Conservation (phyloP, 2,113 vertebrate genomes). For the Zingel zingel region DNA sequence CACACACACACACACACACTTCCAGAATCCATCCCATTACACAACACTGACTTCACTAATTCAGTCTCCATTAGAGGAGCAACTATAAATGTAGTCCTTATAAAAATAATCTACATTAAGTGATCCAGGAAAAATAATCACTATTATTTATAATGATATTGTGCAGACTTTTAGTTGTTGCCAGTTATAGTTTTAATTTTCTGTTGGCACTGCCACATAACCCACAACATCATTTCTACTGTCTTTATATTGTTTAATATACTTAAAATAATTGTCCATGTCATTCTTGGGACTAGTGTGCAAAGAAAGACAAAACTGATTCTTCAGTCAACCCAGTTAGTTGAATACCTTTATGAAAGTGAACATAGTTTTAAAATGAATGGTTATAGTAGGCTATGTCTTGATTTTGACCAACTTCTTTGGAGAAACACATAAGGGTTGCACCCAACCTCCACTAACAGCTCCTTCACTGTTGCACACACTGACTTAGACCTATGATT, state of each 20-base stretch:
- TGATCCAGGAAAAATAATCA: background rate
- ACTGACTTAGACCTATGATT: background rate
- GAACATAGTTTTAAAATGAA: background rate
- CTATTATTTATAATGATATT: background rate
- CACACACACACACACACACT: too few species aligned
- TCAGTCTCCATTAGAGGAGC: background rate
- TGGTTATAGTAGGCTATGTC: background rate
- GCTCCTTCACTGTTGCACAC: background rate
- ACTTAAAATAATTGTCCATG: background rate
- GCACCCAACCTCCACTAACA: background rate
- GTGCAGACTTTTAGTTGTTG: background rate
- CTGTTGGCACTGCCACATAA: background rate
- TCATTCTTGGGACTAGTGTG: background rate
- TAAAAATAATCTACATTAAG: background rate
- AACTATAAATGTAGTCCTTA: background rate
- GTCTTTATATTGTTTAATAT: background rate
- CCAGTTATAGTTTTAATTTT: background rate
- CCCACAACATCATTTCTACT: background rate
- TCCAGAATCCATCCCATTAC: slow-evolving; percentile 12
- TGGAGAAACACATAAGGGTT: background rate
- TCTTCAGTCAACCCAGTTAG: background rate
- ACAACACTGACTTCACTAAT: slow-evolving; percentile 5
- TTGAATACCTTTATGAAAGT: background rate
- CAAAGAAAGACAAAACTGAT: background rate
- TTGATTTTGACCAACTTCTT: too few species aligned